phyloP scores from a whole-genome alignment of 2,888 invertebrate genomes.

The Agapetus fuscipes region DNA sequence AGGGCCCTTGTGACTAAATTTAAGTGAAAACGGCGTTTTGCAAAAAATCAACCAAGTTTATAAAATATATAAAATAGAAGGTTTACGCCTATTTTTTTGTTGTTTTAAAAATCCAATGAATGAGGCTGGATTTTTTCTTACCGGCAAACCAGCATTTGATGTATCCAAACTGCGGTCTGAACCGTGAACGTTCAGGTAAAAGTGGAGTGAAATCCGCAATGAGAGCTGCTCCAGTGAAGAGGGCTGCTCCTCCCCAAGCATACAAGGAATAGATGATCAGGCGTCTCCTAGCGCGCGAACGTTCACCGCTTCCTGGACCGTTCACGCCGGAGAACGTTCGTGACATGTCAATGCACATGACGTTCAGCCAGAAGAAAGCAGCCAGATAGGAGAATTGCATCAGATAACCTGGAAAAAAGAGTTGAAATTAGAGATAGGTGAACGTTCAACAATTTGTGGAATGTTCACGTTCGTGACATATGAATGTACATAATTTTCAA shows the following conservation, averaged over 20 bases:
- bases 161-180: constrained; percentile 16
- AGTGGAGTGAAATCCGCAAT: constrained; percentile 59
- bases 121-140: too few relatives aligned
- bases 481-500: neutral
- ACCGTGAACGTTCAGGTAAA: constrained; percentile 26
- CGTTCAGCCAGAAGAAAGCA: constrained; percentile 44
- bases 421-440: constrained; percentile 3
- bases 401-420: constrained; percentile 33
- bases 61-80: too few relatives aligned
- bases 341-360: constrained; percentile 43
- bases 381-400: constrained; percentile 41
- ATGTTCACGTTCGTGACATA: too few relatives aligned
- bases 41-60: too few relatives aligned
- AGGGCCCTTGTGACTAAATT: too few relatives aligned
- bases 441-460: neutral
- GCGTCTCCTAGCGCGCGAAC: constrained; percentile 49
- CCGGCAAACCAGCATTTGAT: constrained; percentile 19
- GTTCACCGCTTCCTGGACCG: constrained; percentile 11
- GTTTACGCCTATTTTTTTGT: too few relatives aligned
- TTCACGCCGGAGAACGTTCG: constrained; percentile 26
- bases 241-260: constrained; percentile 54
- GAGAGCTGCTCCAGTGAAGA: constrained; percentile 52
- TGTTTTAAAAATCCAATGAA: too few relatives aligned
- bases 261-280: constrained; percentile 66
- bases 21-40: too few relatives aligned